These are phyloP conservation scores for Stegodyphus mimosarum DNA, from an alignment of 1,140 invertebrate species.

Conservation along the genomic window DNA sequence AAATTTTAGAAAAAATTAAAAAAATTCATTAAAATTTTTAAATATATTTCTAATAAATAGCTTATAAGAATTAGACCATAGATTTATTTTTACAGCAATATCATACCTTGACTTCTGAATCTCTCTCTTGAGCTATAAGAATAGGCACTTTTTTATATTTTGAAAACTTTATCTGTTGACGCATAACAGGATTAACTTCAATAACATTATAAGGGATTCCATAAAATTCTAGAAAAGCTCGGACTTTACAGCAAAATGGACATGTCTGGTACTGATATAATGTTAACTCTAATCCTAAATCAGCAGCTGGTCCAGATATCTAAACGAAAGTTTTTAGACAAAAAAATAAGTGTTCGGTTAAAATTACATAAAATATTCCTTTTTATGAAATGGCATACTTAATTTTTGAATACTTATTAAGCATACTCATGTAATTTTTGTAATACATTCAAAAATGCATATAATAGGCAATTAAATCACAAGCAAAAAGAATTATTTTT, in stretches of 20 bases:
- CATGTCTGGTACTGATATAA: constrained; percentile 97
- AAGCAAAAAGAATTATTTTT: no score
- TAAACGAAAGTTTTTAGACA: background rate
- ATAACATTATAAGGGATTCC: constrained; percentile 95
- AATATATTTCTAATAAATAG: background rate
- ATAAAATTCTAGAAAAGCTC: constrained; percentile 92
- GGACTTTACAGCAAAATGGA: constrained; percentile 97
- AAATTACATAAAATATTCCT: no score
- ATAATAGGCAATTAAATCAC: no score
- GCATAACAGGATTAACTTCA: constrained; percentile 94
- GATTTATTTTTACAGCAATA: no score
- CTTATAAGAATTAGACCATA: background rate
- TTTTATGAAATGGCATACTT: no score
- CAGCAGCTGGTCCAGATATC: constrained; percentile 57
- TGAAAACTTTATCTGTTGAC: constrained; percentile 93
- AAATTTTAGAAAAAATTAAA: background rate
- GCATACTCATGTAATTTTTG: no score
- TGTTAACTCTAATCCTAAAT: constrained; percentile 79
- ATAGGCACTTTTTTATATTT: constrained; percentile 96
- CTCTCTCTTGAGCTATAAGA: constrained; percentile 80
- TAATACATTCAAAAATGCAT: no score
- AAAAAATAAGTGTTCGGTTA: no score
- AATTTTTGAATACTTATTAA: no score
- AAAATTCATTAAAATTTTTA: background rate
- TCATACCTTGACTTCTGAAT: constrained; percentile 68